Base-by-base conservation (phyloP, 2,888 invertebrate species). In the Dromius quadrimaculatus region DNA sequence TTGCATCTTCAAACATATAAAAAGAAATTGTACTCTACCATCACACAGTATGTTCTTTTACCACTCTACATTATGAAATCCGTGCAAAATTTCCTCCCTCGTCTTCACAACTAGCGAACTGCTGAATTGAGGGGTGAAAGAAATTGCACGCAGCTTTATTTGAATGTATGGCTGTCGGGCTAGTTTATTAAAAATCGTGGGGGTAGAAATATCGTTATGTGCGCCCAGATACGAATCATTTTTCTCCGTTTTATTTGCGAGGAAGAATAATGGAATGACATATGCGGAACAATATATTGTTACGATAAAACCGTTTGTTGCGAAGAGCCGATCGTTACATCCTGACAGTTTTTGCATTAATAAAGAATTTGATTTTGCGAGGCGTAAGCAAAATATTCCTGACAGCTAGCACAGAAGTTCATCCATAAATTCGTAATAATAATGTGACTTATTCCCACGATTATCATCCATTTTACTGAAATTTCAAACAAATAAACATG, bases 151-250 rank as follows among this genome's bases (percentile, higher is more conserved):
- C 32, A 41, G 23, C 41, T 66, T 66, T 54, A 66, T 66, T 66
- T 66, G 57, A 66, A 66, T 66, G 57, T 57, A 66, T 66, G 66
- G 57, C 41, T 13, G 38, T 22, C 62, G 41, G 38, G 17, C 20
- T 66, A 41, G 66, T 54, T 66, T 66, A 66, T 54, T 41, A 66
- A 66, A 66, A 66, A 38, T 57, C 66, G 57, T 28, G 50, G 41
- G 66, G 66, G 23, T 66, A 57, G 66, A 54, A 57, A 66, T 41
- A 66, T 66, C 54, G 57, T 57, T 57, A 41, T 57, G 17, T 57
- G 13, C 43, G 50, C 64, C 36, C 64, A 50, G 47, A 64, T 50
- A 64, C 64, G 34, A 50, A 64, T 64, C 64, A 64, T 50, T 64
- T 47, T 64, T 64, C 64, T 47, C 50, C 47, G 62, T 43, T 62